A percentile compares a stretch with the other conserved stretches of the same genome.
These are phyloP conservation scores for Eremophila alpestris DNA, from an alignment of 2,797 vertebrate genomes.

Conservation along the genomic window DNA sequence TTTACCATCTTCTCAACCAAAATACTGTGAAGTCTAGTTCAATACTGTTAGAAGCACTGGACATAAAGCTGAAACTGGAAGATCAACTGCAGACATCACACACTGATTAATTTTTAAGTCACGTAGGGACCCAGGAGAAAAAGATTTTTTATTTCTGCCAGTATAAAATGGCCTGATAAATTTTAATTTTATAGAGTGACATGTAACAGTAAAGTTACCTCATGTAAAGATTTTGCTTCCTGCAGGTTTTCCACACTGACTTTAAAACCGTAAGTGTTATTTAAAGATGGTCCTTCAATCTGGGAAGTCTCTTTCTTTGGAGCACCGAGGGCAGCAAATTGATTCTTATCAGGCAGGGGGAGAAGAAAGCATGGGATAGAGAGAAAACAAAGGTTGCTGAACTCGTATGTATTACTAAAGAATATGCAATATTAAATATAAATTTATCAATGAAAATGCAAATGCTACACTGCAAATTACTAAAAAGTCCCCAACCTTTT, in stretches of 20 bases:
- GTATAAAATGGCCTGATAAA: neutral
- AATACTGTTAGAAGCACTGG: neutral
- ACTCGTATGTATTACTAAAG: neutral
- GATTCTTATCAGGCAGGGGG: conserved; percentile 80
- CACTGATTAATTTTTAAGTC: neutral
- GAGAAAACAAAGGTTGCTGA: conserved; percentile 9
- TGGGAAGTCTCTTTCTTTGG: conserved; percentile 91
- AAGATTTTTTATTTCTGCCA: neutral
- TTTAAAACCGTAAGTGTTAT: conserved; percentile 97
- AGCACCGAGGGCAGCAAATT: conserved; percentile 85
- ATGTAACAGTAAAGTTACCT: conserved; percentile 79
- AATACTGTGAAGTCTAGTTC: neutral
- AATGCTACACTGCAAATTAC: neutral
- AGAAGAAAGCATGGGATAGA: conserved; percentile 16
- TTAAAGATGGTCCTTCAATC: conserved; percentile 95
- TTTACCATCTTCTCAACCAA: neutral
- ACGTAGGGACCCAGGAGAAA: neutral
- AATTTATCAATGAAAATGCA: neutral
- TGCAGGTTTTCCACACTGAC: conserved; percentile 95
- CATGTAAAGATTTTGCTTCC: conserved; percentile 96
- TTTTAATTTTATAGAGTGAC: neutral
- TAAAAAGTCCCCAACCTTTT: neutral
- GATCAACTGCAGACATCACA: neutral
- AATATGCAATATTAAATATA: neutral
- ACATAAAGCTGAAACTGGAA: neutral